Base-by-base conservation (phyloP, 2,888 invertebrate genomes). In the Actias luna region DNA sequence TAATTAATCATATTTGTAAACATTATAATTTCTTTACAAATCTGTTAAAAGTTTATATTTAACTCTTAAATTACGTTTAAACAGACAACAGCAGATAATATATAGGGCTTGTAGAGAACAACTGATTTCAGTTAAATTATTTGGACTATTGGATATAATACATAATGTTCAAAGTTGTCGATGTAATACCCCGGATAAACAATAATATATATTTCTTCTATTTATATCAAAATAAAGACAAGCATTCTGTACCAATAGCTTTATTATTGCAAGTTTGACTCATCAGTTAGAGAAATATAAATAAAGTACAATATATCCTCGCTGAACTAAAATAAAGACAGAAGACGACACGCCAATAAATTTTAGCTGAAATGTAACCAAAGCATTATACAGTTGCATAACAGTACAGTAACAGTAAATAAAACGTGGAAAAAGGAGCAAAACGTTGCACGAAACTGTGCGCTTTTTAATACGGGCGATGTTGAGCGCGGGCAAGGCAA, bases 381-480 rank as follows among this genome's bases (percentile, higher is more conserved):
- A 89, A 90, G 86, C 87, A 84, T 87, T 88, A 88, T 89, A 89
- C 90, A 89, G 88, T 90, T 91, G 91, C 91, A 92, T 88, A 92
- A 91, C 89, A 90, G 88, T 85, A 87, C 85, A 83, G 82, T 84
- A 84, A 87, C 85, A 87, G 87, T 90, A 91, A 90, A 91, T 89
- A 91, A 92, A 89, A 88, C 85, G 83, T 79, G 78, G 83, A 79
- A 89, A 90, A 89, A 88, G 83, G 86, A 89, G 82, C 84, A 89
- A 85, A 90, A 87, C 87, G 83, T 82, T 81, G 85, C 87, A 89
- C 89, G 88, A 91, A 89, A 92, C 88, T 86, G 87, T 88, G 88
- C 87, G 90, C 91, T 92, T 92, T 92, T 92, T 92, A 92, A 92
- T 92, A 92, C 91, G 91, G 88, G 80, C 87, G 90, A 91, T 86